Conservation (phyloP, 2,888 invertebrate species). For the Ptychoptera albimana region DNA sequence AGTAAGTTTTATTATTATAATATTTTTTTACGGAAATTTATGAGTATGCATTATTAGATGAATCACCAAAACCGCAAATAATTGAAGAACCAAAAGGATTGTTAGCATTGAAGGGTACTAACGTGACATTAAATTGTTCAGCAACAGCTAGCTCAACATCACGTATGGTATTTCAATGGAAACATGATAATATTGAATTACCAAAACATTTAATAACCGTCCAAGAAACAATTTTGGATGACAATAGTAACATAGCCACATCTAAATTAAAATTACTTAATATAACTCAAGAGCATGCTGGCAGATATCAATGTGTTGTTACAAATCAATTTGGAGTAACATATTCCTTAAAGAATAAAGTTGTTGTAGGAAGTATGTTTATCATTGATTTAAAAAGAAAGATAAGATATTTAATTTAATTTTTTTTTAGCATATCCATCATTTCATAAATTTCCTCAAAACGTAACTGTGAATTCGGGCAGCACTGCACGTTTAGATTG, state of each 20-base stretch:
- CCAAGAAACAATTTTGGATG: slow-evolving; percentile 28
- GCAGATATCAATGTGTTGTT: slow-evolving; percentile 85
- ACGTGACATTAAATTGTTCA: slow-evolving; percentile 65
- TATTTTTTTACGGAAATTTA: background rate
- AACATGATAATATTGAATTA: slow-evolving; percentile 61
- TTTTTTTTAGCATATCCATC: slow-evolving; percentile 54
- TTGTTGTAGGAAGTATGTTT: slow-evolving; percentile 63
- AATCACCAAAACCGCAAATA: slow-evolving; percentile 74
- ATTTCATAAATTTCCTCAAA: slow-evolving; percentile 69
- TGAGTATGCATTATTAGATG: slow-evolving; percentile 33
- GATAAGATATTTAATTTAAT: background rate
- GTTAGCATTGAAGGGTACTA: slow-evolving; percentile 75
- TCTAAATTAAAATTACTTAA: slow-evolving; percentile 59
- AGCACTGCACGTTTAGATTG: slow-evolving; percentile 79
- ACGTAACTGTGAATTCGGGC: slow-evolving; percentile 72
- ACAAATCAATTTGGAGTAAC: slow-evolving; percentile 78
- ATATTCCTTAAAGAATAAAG: slow-evolving; percentile 72
- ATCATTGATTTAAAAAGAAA: background rate
- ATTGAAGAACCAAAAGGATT: slow-evolving; percentile 66
- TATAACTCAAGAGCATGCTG: slow-evolving; percentile 66
- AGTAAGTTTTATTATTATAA: slow-evolving; percentile 27
- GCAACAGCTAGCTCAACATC: slow-evolving; percentile 65
- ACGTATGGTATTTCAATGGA: slow-evolving; percentile 71
- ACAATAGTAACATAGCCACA: slow-evolving; percentile 46
- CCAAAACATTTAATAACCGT: slow-evolving; percentile 10